Conservation (phyloP, 2,797 vertebrate species). For the Antrozous pallidus region DNA sequence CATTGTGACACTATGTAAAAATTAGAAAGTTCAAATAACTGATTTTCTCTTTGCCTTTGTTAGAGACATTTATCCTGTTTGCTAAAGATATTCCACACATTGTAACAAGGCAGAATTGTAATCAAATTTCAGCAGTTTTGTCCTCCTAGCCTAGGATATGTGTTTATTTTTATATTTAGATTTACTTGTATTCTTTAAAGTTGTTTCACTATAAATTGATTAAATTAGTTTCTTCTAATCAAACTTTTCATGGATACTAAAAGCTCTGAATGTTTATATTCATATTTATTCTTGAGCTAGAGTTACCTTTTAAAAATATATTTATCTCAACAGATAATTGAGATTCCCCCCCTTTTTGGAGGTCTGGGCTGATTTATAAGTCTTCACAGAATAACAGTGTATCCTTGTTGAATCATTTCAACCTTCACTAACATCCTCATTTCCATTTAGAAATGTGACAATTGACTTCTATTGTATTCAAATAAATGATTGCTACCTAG, state of each 20-base stretch:
- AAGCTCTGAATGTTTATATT: background rate
- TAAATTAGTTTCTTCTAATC: background rate
- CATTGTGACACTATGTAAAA: background rate
- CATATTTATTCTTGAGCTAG: background rate
- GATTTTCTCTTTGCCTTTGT: background rate
- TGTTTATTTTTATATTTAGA: background rate
- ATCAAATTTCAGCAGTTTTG: background rate
- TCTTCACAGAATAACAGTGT: background rate
- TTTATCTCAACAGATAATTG: background rate
- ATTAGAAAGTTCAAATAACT: background rate
- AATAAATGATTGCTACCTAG: background rate
- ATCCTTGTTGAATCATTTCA: constrained; percentile 31
- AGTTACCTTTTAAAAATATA: background rate
- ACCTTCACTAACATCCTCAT: background rate
- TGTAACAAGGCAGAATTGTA: background rate
- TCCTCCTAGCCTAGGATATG: background rate
- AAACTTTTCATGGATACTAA: background rate
- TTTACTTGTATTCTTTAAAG: background rate
- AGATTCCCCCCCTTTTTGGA: background rate
- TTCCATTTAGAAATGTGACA: constrained; percentile 6
- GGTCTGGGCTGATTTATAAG: background rate
- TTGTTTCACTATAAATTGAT: background rate
- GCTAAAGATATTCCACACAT: fast-evolving
- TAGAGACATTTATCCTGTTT: background rate
- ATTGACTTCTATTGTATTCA: constrained; percentile 31